Evolutionary conservation across 1,140 invertebrate genomes (phyloP), one percentile per base, ranked within the genome.

Genomic region (Ooceraea biroi): DNA sequence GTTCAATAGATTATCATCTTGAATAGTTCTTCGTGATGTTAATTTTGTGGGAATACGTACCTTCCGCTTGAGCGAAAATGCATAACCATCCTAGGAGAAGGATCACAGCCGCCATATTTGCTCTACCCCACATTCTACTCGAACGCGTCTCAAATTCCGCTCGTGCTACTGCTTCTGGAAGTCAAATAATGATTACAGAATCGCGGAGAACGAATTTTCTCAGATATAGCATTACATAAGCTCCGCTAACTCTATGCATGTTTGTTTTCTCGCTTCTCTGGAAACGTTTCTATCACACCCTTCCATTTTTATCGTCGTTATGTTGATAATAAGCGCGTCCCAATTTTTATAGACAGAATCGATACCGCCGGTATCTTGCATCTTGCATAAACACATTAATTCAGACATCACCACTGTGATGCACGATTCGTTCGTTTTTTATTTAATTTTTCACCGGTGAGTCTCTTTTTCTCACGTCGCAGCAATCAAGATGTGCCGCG

Each of bases 41-140:
- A 5, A 63, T 25, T 22, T n/a, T 3, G 5, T 30, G 19, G 30
- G 17, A 65, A 3, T 0, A 63, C 73, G 58, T 89, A 94, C 93
- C 92, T 90, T 93, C 87, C 66, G 83, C 90, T 7, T 50, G 27
- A 25, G 76, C 85, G 25, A 90, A 55, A 17, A 85, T 69, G 78
- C 88, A 91, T 14, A 86, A 72, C 85, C 87, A 91, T 78, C 71
- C 82, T 5, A 92, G 69, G 30, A 93, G 76, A 61, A 92, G 76
- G 73, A 91, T 85, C 77, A 93, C 84, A n/a, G 84, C 91, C 71
- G 91, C 88, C 88, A 93, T 93, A 65, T 91, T 93, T 73, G 91
- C 92, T 91, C 90, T 90, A 68, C 90, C 91, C 93, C 92, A 93
- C 93, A 94, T 94, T 72, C 65, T 88, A 78, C 77, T 84, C 19